Evolutionary conservation across 2,888 invertebrate species (phyloP).

Genomic region (Drosophila birchii): DNA sequence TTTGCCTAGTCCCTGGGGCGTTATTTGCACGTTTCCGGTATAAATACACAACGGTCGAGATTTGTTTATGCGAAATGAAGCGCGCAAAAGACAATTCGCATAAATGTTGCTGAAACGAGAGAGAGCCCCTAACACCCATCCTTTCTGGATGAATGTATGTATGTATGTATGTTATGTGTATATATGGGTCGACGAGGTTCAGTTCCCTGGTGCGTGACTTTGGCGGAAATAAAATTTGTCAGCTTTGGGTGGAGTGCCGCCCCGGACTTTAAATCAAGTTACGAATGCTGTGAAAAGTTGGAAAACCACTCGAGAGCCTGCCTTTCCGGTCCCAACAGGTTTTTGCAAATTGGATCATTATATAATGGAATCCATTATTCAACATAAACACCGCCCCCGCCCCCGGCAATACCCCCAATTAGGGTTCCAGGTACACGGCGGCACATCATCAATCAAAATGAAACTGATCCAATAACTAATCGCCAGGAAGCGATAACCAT

Average conservation of each 20-base stretch:
- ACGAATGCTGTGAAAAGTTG: constrained; percentile 48
- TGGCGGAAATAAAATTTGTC: constrained; percentile 77
- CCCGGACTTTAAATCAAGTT: constrained; percentile 70
- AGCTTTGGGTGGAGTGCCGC: constrained; percentile 58
- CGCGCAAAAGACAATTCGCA: constrained; percentile 80
- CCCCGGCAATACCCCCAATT: constrained; percentile 50
- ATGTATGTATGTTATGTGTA: constrained; percentile 23
- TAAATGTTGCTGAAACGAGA: constrained; percentile 61
- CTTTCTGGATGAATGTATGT: background rate
- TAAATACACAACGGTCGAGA: constrained; percentile 79
- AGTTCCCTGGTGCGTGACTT: constrained; percentile 75
- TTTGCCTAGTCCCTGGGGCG: constrained; percentile 79
- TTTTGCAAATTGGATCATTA: constrained; percentile 50
- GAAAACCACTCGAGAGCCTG: constrained; percentile 25
- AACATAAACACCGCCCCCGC: background rate
- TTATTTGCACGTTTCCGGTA: constrained; percentile 81
- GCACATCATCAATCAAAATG: constrained; percentile 60
- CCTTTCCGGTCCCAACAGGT: constrained; percentile 37
- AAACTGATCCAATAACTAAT: constrained; percentile 63
- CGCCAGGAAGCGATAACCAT: constrained; percentile 57
- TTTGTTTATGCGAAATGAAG: constrained; percentile 81
- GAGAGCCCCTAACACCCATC: background rate
- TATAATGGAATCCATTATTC: constrained; percentile 40
- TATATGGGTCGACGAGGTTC: constrained; percentile 71
- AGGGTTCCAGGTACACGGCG: constrained; percentile 34